These are phyloP conservation scores for Zaprionus lineosus DNA, from an alignment of 2,888 invertebrate genomes.

Conservation along the genomic window DNA sequence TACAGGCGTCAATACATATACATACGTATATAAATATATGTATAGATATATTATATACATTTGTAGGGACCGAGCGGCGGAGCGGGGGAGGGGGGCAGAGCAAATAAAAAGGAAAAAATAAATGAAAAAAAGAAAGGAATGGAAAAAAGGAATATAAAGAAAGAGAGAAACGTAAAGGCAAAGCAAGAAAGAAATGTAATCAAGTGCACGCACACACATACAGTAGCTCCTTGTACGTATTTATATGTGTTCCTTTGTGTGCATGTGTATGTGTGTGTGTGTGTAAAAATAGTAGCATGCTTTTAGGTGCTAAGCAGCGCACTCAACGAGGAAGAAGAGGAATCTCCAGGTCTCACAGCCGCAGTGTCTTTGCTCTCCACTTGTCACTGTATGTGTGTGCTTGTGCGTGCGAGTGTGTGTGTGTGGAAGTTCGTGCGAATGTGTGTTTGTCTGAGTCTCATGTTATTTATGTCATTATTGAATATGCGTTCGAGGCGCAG, in stretches of 20 bases:
- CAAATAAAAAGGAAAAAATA: conserved; percentile 1
- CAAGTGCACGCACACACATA: conserved; percentile 61
- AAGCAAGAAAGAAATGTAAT: conserved; percentile 55
- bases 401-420: neutral
- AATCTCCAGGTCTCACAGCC: conserved; percentile 2
- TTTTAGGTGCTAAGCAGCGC: conserved; percentile 73
- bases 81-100: too few species aligned
- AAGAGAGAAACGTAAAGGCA: conserved; percentile 1
- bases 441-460: conserved; percentile 26
- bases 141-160: neutral
- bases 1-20: conserved; percentile 58
- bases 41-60: conserved; percentile 48
- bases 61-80: conserved; percentile 18
- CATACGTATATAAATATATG: conserved; percentile 15
- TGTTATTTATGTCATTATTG: conserved; percentile 75
- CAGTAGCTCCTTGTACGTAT: neutral
- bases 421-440: neutral
- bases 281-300: conserved; percentile 62
- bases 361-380: neutral
- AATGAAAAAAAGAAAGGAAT: conserved; percentile 7
- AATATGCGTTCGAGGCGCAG: conserved; percentile 72
- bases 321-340: conserved; percentile 35
- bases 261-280: neutral
- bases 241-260: neutral
- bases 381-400: neutral